Evolutionary conservation across 1,140 invertebrate species (phyloP).

Genomic region (Pogonognathellus flavescens): DNA sequence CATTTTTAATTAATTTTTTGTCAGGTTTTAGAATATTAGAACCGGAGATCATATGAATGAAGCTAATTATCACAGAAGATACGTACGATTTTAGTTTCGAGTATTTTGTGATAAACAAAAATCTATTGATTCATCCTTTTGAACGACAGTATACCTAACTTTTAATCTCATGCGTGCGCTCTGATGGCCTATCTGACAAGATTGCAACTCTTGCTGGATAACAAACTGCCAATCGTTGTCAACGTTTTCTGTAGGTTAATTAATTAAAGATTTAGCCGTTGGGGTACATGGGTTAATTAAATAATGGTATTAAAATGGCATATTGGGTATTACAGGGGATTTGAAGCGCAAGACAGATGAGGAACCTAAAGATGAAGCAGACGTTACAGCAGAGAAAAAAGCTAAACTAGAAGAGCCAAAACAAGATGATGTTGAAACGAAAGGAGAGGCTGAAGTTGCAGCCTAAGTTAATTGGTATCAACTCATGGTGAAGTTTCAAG

Average conservation of each 20-base stretch:
- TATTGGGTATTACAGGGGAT: constrained; percentile 21
- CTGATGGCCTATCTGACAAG: too few species aligned
- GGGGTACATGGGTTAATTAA: not conserved
- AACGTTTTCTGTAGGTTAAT: too few species aligned
- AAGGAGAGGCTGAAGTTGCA: constrained; percentile 60
- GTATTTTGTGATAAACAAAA: too few species aligned
- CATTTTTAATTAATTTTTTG: not conserved
- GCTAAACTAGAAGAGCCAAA: constrained; percentile 61
- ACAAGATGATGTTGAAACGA: constrained; percentile 51
- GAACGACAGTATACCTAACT: too few species aligned
- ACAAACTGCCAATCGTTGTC: too few species aligned
- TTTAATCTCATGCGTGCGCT: too few species aligned
- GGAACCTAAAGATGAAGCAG: constrained; percentile 34
- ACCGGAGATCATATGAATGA: too few species aligned
- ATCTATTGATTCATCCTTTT: too few species aligned
- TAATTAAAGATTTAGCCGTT: not conserved
- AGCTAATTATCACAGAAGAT: too few species aligned
- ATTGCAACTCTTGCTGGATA: too few species aligned
- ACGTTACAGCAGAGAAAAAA: constrained; percentile 62
- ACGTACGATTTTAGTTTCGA: too few species aligned
- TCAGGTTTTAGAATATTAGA: not conserved
- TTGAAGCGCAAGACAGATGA: constrained; percentile 57
- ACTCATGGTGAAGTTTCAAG: constrained; percentile 43
- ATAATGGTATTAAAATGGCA: not conserved
- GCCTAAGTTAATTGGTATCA: constrained; percentile 56